These are phyloP conservation scores for Trichechus manatus DNA, from an alignment of 2,113 vertebrate genomes.

Conservation along the genomic window DNA sequence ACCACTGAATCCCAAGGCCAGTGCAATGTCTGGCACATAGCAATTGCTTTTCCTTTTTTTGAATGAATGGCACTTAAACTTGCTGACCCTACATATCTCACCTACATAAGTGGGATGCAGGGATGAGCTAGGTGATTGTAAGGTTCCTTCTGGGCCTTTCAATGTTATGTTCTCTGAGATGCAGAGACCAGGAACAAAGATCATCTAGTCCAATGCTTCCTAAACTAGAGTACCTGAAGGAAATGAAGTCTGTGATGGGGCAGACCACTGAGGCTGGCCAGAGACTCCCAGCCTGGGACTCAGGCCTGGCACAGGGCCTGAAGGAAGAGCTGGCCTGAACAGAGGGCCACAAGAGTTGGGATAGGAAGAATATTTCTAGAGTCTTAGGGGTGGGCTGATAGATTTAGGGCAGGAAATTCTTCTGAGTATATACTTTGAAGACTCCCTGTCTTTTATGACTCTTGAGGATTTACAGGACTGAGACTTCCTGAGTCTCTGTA, in stretches of 20 bases:
- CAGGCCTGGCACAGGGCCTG: no score
- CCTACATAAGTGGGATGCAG: background rate
- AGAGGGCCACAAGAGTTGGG: background rate
- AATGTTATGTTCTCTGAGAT: slow-evolving; percentile 1
- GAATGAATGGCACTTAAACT: background rate
- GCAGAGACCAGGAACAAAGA: background rate
- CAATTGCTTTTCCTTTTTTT: background rate
- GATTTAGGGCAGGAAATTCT: slow-evolving; percentile 52
- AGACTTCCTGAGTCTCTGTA: slow-evolving; percentile 1
- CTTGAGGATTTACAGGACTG: background rate
- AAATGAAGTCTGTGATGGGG: background rate
- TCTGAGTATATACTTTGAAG: background rate
- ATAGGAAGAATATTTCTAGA: background rate
- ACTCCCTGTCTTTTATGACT: slow-evolving; percentile 20
- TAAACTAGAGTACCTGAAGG: background rate
- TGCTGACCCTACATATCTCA: background rate
- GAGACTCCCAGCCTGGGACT: background rate
- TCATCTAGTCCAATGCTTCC: background rate
- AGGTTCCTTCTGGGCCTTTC: background rate
- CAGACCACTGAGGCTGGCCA: background rate
- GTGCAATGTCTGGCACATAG: background rate
- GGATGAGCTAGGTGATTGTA: background rate
- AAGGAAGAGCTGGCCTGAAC: background rate
- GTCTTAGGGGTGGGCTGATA: background rate
- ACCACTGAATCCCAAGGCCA: background rate